Conservation (phyloP, 2,888 invertebrate genomes). For the Melikaiella ostensackeni region DNA sequence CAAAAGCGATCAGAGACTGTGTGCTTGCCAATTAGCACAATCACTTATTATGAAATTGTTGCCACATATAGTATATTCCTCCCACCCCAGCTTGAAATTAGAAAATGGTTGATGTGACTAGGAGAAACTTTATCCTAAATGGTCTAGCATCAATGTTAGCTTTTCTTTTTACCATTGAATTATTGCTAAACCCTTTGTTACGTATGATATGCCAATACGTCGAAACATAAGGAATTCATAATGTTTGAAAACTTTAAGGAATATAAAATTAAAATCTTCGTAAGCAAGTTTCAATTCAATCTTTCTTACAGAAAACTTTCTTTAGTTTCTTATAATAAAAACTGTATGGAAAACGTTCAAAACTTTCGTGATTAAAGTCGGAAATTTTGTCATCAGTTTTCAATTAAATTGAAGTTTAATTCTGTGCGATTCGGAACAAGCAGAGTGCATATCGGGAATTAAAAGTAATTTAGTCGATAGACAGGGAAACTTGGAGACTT, state of each 20-base stretch:
- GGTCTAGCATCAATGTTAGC: too few relatives aligned
- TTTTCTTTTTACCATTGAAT: too few relatives aligned
- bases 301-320: neutral
- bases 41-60: too few relatives aligned
- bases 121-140: too few relatives aligned
- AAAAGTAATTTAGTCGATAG: constrained; percentile 12
- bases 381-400: neutral
- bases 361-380: neutral
- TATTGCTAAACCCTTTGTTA: too few relatives aligned
- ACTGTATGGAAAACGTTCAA: neutral
- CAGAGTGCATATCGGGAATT: neutral
- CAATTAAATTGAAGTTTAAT: constrained; percentile 1
- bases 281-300: neutral
- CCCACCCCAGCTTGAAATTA: too few relatives aligned
- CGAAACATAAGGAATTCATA: neutral
- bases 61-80: too few relatives aligned
- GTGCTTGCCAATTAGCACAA: too few relatives aligned
- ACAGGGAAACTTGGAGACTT: neutral
- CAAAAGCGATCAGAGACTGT: too few relatives aligned
- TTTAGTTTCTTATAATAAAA: neutral
- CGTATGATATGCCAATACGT: too few relatives aligned
- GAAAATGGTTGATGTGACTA: too few relatives aligned
- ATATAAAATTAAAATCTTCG: neutral
- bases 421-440: neutral
- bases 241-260: neutral